Evolutionary conservation across 2,888 invertebrate species (phyloP).

Genomic region (Tupiocoris notatus): DNA sequence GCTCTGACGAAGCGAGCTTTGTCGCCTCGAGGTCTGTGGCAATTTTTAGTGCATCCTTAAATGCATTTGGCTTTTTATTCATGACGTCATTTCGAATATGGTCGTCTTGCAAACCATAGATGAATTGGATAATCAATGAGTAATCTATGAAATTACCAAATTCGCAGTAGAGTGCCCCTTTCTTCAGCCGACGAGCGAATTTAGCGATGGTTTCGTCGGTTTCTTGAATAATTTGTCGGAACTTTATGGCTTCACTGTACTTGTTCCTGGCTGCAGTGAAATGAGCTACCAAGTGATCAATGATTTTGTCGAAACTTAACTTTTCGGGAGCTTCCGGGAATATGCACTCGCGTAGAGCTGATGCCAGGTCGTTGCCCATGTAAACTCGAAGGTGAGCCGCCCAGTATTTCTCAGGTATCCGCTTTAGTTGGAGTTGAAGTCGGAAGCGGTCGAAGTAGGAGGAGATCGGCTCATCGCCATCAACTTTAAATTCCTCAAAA

Average conservation of each 20-base stretch:
- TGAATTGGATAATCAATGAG: slow-evolving; percentile 3
- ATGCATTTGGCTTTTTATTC: slow-evolving; percentile 3
- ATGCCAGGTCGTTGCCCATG: too few species aligned
- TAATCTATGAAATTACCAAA: slow-evolving; percentile 5
- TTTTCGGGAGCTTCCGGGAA: too few species aligned
- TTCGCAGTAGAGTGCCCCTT: not conserved
- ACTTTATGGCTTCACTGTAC: slow-evolving; percentile 16
- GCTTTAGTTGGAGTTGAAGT: not conserved
- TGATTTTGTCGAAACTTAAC: too few species aligned
- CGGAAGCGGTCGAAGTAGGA: not conserved
- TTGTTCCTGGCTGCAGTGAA: not conserved
- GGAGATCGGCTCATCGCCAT: not conserved
- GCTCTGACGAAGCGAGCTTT: not conserved
- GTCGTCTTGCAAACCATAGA: slow-evolving; percentile 1
- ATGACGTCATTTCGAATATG: slow-evolving; percentile 4
- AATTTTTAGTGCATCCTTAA: not conserved
- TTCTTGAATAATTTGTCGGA: slow-evolving; percentile 1
- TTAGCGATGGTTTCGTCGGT: not conserved
- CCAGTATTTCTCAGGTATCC: not conserved
- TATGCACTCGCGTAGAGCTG: too few species aligned
- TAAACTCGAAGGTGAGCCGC: too few species aligned
- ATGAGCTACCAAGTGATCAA: not conserved
- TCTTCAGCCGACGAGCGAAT: not conserved
- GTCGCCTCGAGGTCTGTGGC: slow-evolving; percentile 1
- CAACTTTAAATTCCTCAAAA: not conserved